phyloP scores from a whole-genome alignment of 2,113 vertebrate species.

The Hypocryptadius cinnamomeus region DNA sequence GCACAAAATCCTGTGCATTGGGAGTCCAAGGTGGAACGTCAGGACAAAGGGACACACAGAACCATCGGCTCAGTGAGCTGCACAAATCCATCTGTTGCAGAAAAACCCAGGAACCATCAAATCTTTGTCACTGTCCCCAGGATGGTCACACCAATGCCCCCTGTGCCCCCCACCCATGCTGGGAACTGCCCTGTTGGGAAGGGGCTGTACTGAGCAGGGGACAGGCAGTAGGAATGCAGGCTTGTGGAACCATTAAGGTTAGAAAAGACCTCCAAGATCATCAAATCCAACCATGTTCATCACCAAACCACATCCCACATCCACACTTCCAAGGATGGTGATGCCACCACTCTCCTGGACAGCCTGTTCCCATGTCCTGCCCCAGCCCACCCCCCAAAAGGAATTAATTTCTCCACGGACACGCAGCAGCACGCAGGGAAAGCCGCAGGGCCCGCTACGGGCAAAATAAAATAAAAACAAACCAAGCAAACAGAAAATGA shows the following conservation, averaged over 20 bases:
- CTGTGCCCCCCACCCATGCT: background rate
- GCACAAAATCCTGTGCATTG: accelerated
- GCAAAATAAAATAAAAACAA: background rate
- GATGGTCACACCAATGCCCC: background rate
- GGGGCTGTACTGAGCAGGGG: background rate
- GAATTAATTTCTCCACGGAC: background rate
- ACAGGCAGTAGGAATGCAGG: background rate
- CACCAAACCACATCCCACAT: background rate
- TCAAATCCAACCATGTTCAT: background rate
- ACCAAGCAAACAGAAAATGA: background rate
- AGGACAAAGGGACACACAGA: background rate
- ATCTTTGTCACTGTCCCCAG: background rate
- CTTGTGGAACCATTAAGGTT: too few species aligned
- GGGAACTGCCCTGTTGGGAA: background rate
- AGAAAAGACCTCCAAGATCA: background rate
- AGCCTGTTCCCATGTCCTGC: background rate
- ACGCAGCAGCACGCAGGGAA: accelerated
- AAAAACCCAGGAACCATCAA: background rate
- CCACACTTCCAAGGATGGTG: background rate
- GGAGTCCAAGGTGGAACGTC: accelerated
- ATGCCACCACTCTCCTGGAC: background rate
- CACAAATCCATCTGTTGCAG: background rate
- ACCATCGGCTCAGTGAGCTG: background rate
- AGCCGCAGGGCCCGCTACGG: accelerated
- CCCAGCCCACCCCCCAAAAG: background rate